These are phyloP conservation scores for Vandiemenella viatica DNA, from an alignment of 2,888 invertebrate genomes.

Conservation along the genomic window DNA sequence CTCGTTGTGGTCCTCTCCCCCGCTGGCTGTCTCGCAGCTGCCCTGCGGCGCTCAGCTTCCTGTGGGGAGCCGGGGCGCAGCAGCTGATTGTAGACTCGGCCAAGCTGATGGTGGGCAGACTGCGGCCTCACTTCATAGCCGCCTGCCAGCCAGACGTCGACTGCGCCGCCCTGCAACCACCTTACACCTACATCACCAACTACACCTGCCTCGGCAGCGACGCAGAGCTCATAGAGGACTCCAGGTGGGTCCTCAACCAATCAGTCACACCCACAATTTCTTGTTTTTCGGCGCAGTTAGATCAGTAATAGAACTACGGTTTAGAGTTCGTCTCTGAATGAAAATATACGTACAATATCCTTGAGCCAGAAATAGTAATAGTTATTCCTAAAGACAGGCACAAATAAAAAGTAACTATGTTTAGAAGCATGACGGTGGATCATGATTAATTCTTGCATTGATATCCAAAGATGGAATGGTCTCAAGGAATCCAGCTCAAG, in stretches of 20 bases:
- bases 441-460: too few relatives aligned
- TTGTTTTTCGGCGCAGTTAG: too few relatives aligned
- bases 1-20: background rate
- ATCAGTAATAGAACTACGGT: too few relatives aligned
- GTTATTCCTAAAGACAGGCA: too few relatives aligned
- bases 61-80: constrained; percentile 38
- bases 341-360: too few relatives aligned
- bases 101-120: constrained; percentile 82
- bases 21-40: background rate
- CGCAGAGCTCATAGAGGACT: constrained; percentile 45
- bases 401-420: too few relatives aligned
- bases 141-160: constrained; percentile 63
- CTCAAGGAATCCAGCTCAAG: too few relatives aligned
- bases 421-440: too few relatives aligned
- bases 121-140: constrained; percentile 85
- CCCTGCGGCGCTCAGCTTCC: constrained; percentile 22
- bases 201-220: constrained; percentile 47
- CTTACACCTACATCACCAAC: constrained; percentile 48
- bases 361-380: too few relatives aligned
- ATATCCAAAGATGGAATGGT: too few relatives aligned
- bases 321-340: too few relatives aligned
- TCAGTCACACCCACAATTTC: too few relatives aligned
- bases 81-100: constrained; percentile 82
- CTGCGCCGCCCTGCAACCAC: constrained; percentile 32
- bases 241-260: constrained; percentile 40